Base-by-base conservation (phyloP, 2,888 invertebrate species). In the Ectemnius cavifrons region DNA sequence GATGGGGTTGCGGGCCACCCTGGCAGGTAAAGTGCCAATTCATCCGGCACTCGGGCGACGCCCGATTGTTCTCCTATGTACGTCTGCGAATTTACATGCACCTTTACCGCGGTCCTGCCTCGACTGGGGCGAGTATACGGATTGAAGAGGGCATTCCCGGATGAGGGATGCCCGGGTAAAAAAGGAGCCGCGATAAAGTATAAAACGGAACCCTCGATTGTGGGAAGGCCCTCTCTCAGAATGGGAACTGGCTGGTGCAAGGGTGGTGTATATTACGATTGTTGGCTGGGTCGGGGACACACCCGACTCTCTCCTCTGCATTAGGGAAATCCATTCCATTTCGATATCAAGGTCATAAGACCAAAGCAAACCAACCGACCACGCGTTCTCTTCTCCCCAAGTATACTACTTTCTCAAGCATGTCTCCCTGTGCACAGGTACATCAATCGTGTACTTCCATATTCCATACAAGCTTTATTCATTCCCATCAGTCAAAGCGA, bases 221-320 rank as follows among this genome's bases (percentile, higher is more conserved):
- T 82, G 82, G 85, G 85, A 77, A 86, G 86, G 85, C 84, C 85
- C 87, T 85, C 87, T 85, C 84, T 82, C 79, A 74, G 80, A 83
- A 81, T 77, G 75, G 78, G 72, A 37, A 68, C 71, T 71, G 73
- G 77, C 83, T 87, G 67, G 63, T 46, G 82, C 83, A 86, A 87
- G 87, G 87, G 86, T 84, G 86, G 81, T 86, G 83, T 64, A 81
- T 81, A 83, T 88, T 88, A 84, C 84, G 86, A 85, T 86, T 85
- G 84, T 86, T 86, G 83, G 82, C 86, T 75, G 80, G 89, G 88
- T 89, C 89, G 87, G 86, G 87, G 86, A 88, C 86, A 84, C 75
- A 79, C 73, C 63, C 77, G 78, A 75, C 80, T 82, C 83, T 84
- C 37, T 37, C 37, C 8, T 37, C 78, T 83, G 83, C 83, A 81